Conservation (phyloP, 2,888 invertebrate species). For the Sarcophaga variegata region DNA sequence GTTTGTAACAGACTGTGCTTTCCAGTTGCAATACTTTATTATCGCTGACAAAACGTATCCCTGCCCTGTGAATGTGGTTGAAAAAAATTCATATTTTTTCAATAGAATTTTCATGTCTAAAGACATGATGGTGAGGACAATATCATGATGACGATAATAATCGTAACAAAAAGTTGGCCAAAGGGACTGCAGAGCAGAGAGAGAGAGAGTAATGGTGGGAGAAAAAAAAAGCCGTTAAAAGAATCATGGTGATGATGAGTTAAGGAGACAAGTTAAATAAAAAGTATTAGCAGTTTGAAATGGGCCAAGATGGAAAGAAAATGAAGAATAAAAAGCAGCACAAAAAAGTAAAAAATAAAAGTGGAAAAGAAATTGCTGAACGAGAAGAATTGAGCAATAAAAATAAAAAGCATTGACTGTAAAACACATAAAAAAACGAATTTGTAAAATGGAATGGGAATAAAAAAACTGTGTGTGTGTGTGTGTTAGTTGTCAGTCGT, state of each 20-base stretch:
- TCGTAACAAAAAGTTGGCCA: constrained; percentile 7
- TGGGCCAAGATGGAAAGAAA: constrained; percentile 12
- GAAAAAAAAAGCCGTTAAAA: background rate
- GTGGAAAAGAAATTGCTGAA: background rate
- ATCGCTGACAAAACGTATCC: constrained; percentile 49
- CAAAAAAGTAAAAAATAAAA: constrained; percentile 4
- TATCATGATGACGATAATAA: constrained; percentile 22
- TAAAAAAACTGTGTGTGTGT: constrained; percentile 22
- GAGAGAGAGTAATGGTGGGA: background rate
- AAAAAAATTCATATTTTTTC: constrained; percentile 27
- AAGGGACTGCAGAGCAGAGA: background rate
- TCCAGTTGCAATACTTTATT: constrained; percentile 44
- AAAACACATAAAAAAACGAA: constrained; percentile 3
- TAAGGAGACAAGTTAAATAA: constrained; percentile 60
- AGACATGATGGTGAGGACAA: constrained; percentile 8
- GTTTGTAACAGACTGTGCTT: constrained; percentile 38
- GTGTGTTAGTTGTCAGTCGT: constrained; percentile 36
- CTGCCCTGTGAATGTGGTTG: background rate
- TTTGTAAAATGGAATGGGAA: background rate
- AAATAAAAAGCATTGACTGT: background rate
- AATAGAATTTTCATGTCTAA: constrained; percentile 18
- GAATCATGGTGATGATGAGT: constrained; percentile 42
- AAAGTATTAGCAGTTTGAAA: constrained; percentile 35
- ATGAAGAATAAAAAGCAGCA: background rate
- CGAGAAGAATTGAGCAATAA: background rate